phyloP scores from a whole-genome alignment of 2,113 vertebrate genomes.

The Myxocyprinus asiaticus region DNA sequence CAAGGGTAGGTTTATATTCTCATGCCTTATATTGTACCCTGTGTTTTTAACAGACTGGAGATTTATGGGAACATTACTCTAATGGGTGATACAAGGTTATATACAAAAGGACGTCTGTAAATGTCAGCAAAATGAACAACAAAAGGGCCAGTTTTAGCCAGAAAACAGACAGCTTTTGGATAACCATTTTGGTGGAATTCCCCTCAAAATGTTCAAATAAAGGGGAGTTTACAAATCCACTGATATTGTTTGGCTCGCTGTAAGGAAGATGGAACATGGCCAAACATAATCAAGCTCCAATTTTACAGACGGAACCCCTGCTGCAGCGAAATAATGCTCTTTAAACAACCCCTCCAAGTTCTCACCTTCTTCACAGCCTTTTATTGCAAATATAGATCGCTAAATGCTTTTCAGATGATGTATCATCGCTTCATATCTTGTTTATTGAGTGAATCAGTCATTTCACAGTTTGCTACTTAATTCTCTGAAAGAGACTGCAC shows the following conservation, averaged over 20 bases:
- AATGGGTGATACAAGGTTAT: constrained; percentile 49
- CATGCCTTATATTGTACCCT: constrained; percentile 9
- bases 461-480: constrained; percentile 41
- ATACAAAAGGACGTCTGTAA: constrained; percentile 19
- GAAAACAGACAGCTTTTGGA: constrained; percentile 4
- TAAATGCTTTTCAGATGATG: constrained; percentile 36
- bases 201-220: constrained; percentile 63
- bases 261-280: constrained; percentile 67
- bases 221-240: constrained; percentile 66
- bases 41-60: constrained; percentile 46
- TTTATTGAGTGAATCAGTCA: constrained; percentile 42
- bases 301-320: constrained; percentile 51
- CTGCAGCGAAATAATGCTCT: constrained; percentile 37
- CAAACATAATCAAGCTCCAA: constrained; percentile 69
- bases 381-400: constrained; percentile 13
- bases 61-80: constrained; percentile 58
- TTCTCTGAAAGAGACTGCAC: constrained; percentile 25
- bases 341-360: constrained; percentile 36
- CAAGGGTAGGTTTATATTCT: constrained; percentile 33
- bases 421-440: constrained; percentile 38
- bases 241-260: constrained; percentile 72
- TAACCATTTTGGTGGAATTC: constrained; percentile 19
- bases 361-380: constrained; percentile 9
- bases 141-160: not conserved
- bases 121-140: constrained; percentile 3